phyloP scores from a whole-genome alignment of 2,113 vertebrate genomes.

The Acinonyx jubatus region DNA sequence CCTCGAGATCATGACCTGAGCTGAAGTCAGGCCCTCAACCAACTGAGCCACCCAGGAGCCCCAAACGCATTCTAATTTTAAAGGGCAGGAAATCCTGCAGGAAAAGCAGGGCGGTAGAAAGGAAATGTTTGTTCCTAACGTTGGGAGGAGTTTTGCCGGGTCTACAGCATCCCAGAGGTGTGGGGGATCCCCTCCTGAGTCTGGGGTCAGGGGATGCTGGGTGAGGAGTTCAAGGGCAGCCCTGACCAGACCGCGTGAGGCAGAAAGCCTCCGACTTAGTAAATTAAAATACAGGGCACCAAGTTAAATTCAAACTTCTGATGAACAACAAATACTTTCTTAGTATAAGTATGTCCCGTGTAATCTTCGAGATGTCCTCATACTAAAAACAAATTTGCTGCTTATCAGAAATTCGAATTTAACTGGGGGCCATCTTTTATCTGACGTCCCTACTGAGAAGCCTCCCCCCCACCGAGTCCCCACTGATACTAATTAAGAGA shows the following conservation, averaged over 20 bases:
- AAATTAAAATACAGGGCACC: neutral
- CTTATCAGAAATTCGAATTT: neutral
- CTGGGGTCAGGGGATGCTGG: neutral
- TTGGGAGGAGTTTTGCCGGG: neutral
- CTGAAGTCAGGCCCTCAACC: too few relatives aligned
- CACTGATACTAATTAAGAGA: neutral
- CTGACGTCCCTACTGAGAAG: neutral
- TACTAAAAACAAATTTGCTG: neutral
- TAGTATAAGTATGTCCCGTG: neutral
- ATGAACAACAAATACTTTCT: neutral
- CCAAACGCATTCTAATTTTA: neutral
- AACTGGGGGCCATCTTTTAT: neutral
- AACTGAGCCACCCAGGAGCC: too few relatives aligned
- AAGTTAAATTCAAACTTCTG: neutral
- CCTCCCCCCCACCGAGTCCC: neutral
- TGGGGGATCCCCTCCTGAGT: neutral
- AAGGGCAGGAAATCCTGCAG: neutral
- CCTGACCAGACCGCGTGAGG: rapidly evolving
- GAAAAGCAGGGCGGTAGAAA: neutral
- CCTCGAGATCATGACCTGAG: too few relatives aligned
- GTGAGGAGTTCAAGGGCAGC: neutral
- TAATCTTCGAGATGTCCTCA: neutral
- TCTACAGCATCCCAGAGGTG: rapidly evolving
- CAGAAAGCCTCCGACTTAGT: neutral
- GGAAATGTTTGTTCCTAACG: neutral